A percentile compares a stretch with the other conserved stretches of the same genome.
phyloP scores from a whole-genome alignment of 2,888 invertebrate species.

The Parnassius orleans region DNA sequence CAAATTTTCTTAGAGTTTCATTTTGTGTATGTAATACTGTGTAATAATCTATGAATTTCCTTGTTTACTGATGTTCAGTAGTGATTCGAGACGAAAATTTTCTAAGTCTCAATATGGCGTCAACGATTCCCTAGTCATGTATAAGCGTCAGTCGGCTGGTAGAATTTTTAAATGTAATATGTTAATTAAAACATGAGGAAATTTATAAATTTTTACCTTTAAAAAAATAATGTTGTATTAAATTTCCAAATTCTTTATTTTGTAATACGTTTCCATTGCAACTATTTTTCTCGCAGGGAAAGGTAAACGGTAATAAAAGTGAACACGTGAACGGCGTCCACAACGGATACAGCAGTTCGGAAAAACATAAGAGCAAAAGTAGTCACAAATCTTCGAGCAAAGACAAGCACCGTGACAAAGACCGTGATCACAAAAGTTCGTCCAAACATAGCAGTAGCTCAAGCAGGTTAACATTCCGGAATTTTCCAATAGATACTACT shows the following conservation, averaged over 20 bases:
- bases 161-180: conserved; percentile 14
- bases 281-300: conserved; percentile 56
- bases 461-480: conserved; percentile 73
- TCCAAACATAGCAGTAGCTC: conserved; percentile 75
- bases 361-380: conserved; percentile 79
- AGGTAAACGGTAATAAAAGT: conserved; percentile 78
- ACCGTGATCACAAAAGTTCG: conserved; percentile 82
- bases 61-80: conserved; percentile 77
- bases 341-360: conserved; percentile 85
- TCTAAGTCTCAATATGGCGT: conserved; percentile 94
- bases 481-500: conserved; percentile 41
- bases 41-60: conserved; percentile 33
- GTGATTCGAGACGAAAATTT: conserved; percentile 75
- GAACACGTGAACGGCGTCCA: conserved; percentile 89
- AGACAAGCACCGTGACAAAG: conserved; percentile 85
- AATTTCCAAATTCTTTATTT: conserved; percentile 20
- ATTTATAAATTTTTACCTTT: background rate
- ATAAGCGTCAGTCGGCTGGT: conserved; percentile 65
- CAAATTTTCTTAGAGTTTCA: conserved; percentile 34
- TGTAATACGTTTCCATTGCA: conserved; percentile 12
- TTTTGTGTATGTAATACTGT: conserved; percentile 34
- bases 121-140: conserved; percentile 82
- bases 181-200: background rate
- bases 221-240: conserved; percentile 7
- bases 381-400: conserved; percentile 86